Evolutionary conservation across 2,113 vertebrate genomes (phyloP), one percentile per base, ranked within the genome.

Genomic region (Uropsilus gracilis): DNA sequence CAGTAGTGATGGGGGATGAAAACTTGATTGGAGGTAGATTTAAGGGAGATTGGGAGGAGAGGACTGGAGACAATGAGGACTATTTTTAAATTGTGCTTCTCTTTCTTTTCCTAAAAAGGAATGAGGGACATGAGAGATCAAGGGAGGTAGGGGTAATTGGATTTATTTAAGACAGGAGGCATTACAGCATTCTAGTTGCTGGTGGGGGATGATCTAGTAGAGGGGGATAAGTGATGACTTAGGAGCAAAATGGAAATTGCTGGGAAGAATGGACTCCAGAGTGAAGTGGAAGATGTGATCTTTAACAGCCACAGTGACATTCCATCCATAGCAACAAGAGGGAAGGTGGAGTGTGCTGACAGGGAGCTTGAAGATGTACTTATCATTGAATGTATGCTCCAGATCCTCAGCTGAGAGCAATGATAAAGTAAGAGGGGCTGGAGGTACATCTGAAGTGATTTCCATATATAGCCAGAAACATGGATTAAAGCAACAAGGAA

Each of bases 61-160:
- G 37, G 30, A n/a, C 4, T 81, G 64, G 75, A 90, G 68, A 69
- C 30, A 12, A 30, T 8, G 16, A 87, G 18, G 37, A 55, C 2
- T 90, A 18, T 77, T 92, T 91, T 89, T 34, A 39, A 93, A 73
- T 50, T 63, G 30, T 68, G 10, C 59, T 77, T 64, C 30, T 16
- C 20, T 71, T 92, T 71, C 50, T 91, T 85, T 85, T 75, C 42
- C 61, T 92, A 46, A 94, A 84, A 81, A 63, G 61, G 37, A 30
- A 82, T 28, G 39, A 89, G 17, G n/a, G 44, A 14, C 59, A 48
- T 71, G 26, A 34, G 66, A 83, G 66, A 28, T 78, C n/a, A 22
- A 22, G 9, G 8, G 11, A 68, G 72, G 42, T n/a, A n/a, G 63
- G 63, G 28, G 53, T 4, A 42, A 37, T 55, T 55, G 53, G 39